These are phyloP conservation scores for Babylonia areolata DNA, from an alignment of 1,140 invertebrate species.

Conservation along the genomic window DNA sequence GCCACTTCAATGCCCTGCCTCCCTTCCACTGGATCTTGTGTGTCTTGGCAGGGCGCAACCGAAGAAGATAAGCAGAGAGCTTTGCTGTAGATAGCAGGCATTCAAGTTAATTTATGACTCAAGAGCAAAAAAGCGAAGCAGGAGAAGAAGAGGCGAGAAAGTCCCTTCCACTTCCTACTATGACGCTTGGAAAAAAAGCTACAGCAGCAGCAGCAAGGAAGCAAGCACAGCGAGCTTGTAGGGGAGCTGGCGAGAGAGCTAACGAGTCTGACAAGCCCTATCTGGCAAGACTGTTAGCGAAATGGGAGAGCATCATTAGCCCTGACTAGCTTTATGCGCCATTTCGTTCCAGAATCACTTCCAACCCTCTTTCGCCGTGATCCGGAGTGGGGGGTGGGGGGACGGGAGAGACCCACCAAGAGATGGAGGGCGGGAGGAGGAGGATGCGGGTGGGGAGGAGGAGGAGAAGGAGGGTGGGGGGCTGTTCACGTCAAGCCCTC, in stretches of 20 bases:
- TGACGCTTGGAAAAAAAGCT: not conserved
- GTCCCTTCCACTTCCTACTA: too few species aligned
- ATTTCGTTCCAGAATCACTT: conserved; percentile 23
- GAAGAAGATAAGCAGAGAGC: not conserved
- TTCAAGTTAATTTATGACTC: conserved; percentile 21
- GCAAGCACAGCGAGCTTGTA: not conserved
- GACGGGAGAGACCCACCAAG: not conserved
- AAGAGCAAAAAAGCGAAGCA: not conserved
- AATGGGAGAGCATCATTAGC: conserved; percentile 40
- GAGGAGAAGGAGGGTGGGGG: not conserved
- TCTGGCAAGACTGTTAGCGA: conserved; percentile 31
- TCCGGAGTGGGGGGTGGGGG: too few species aligned
- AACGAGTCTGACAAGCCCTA: conserved; percentile 35
- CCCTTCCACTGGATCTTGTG: not conserved
- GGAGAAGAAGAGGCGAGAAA: not conserved
- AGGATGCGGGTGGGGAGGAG: not conserved
- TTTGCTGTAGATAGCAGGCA: conserved; percentile 11
- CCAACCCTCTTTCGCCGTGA: not conserved
- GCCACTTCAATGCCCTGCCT: not conserved
- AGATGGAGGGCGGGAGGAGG: not conserved
- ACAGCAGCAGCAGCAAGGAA: not conserved
- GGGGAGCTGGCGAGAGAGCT: not conserved
- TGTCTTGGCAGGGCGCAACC: conserved; percentile 2
- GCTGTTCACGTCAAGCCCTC: too few species aligned
- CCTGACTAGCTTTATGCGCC: conserved; percentile 40